Evolutionary conservation across 1,140 invertebrate genomes (phyloP), one percentile per base, ranked within the genome.

Genomic region (Conopomorpha cramerella): DNA sequence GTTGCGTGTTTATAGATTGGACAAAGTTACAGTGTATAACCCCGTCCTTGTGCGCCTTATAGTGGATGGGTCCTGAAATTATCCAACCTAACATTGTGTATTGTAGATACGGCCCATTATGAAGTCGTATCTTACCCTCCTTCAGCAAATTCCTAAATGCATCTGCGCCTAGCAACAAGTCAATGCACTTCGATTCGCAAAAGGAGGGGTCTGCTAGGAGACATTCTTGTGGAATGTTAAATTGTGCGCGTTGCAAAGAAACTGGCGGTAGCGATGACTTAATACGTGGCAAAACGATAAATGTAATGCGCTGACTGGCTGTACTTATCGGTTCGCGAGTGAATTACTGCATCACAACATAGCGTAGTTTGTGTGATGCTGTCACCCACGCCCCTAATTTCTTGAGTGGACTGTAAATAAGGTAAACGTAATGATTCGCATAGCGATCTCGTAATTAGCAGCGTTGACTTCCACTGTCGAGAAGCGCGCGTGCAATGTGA

Each of bases 131-230:
- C 18, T 12, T 15, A 26, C 16, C 27, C 8, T 38, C 37, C n/a
- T 18, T 16, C 15, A 44, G 17, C 13, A 50, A n/a, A 0, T 50
- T 36, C 48, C 44, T 42, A 28, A 50, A 46, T 11, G 4, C 27
- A 15, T 49, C 47, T 0, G 47, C 40, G 2, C 43, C 43, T 10
- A 46, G 34, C 29, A 46, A 37, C 2, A 49, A 8, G 25, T 46
- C 36, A 8, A 46, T 43, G 3, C 41, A 8, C 3, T 10, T 6
- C 34, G 37, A 45, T 33, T 36, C n/a, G n/a, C n/a, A n/a, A n/a
- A n/a, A n/a, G n/a, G n/a, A n/a, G n/a, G n/a, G n/a, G n/a, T n/a
- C n/a, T n/a, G n/a, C n/a, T n/a, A n/a, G n/a, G n/a, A n/a, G n/a
- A n/a, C n/a, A n/a, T n/a, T n/a, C n/a, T n/a, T n/a, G n/a, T n/a